These are phyloP conservation scores for Bombyx huttoni DNA, from an alignment of 2,888 invertebrate genomes.

Conservation along the genomic window DNA sequence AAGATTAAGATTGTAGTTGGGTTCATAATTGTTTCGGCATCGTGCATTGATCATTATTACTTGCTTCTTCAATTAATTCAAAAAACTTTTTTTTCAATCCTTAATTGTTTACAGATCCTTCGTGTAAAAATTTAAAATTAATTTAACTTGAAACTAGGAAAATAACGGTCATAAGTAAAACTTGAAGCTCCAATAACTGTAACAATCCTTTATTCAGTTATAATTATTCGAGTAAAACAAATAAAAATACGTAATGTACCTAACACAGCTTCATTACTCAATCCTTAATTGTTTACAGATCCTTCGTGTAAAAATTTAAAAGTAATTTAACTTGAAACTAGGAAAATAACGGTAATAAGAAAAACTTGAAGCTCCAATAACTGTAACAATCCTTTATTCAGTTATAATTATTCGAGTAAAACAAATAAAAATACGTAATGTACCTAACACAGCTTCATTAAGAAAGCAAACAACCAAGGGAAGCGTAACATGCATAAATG, in stretches of 20 bases:
- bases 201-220: no score
- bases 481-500: slow-evolving; percentile 59
- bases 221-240: background rate
- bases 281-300: no score
- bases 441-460: slow-evolving; percentile 53
- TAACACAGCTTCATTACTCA: slow-evolving; percentile 56
- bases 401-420: background rate
- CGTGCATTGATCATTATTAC: background rate
- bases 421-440: slow-evolving; percentile 8
- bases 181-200: no score
- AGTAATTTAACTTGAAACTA: no score
- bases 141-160: no score
- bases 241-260: slow-evolving; percentile 17
- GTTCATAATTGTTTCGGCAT: slow-evolving; percentile 9
- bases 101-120: no score
- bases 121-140: no score
- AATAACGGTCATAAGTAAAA: no score
- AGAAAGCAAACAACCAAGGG: slow-evolving; percentile 52
- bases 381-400: no score
- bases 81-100: background rate
- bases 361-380: no score
- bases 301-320: no score
- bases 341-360: no score
- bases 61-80: background rate
- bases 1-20: slow-evolving; percentile 54